Evolutionary conservation across 1,140 invertebrate species (phyloP).

Genomic region (Aphelinus atriplicis): DNA sequence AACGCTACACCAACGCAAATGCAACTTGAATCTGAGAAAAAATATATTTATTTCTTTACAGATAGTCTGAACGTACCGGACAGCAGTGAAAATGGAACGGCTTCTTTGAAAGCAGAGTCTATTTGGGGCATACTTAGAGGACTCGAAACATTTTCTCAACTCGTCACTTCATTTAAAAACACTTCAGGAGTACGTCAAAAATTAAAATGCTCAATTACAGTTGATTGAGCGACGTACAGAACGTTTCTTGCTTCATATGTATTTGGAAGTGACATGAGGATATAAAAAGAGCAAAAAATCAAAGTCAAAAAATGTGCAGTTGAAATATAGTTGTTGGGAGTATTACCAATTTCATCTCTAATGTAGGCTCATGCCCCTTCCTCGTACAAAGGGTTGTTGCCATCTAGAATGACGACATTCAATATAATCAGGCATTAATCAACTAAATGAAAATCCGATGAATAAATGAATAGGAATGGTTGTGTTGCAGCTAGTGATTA

Average conservation of each 20-base stretch:
- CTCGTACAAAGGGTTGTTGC: too few species aligned
- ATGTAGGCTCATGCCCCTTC: too few species aligned
- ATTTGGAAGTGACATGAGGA: too few species aligned
- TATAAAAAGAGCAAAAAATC: too few species aligned
- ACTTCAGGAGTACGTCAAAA: background rate
- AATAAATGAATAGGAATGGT: background rate
- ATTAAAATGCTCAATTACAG: too few species aligned
- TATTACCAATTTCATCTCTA: too few species aligned
- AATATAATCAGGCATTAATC: background rate
- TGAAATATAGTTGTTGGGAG: too few species aligned
- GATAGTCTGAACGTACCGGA: constrained; percentile 23
- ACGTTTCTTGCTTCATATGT: too few species aligned
- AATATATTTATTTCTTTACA: background rate
- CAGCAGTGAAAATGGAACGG: constrained; percentile 44
- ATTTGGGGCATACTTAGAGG: constrained; percentile 84
- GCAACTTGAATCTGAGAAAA: too few species aligned
- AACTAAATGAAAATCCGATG: background rate
- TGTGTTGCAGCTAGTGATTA: constrained; percentile 62
- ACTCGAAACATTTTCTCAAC: constrained; percentile 82
- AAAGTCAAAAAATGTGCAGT: too few species aligned
- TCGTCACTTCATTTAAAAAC: constrained; percentile 49
- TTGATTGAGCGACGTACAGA: too few species aligned
- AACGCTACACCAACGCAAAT: too few species aligned
- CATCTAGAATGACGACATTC: background rate
- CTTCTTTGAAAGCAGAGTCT: constrained; percentile 60